Evolutionary conservation across 2,113 vertebrate genomes (phyloP).

Genomic region (Phalacrocorax aristotelis): DNA sequence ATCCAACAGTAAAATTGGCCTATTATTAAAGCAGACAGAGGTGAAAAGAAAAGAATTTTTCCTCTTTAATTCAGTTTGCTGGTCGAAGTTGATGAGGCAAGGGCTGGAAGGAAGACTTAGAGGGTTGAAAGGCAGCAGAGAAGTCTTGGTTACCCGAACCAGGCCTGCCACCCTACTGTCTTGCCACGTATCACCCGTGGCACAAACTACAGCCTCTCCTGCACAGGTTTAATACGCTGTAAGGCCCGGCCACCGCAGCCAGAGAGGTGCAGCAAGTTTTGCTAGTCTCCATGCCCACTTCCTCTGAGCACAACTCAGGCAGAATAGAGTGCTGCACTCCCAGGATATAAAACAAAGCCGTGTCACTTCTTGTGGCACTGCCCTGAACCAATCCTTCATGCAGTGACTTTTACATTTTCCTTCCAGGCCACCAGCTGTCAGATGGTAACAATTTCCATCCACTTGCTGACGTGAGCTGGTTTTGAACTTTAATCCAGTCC

Average conservation of each 20-base stretch:
- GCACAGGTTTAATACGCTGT: background rate
- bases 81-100: background rate
- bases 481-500: slow-evolving; percentile 85
- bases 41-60: background rate
- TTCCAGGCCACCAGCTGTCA: slow-evolving; percentile 77
- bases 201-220: background rate
- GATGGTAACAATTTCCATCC: slow-evolving; percentile 84
- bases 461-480: slow-evolving; percentile 80
- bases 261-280: background rate
- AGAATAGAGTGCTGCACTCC: background rate
- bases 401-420: slow-evolving; percentile 71
- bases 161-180: background rate
- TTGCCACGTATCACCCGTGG: background rate
- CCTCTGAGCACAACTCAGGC: background rate
- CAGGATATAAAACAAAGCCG: slow-evolving; percentile 35
- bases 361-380: slow-evolving; percentile 45
- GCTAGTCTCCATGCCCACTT: background rate
- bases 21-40: background rate
- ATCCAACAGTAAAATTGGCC: background rate
- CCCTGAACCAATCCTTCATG: slow-evolving; percentile 65
- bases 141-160: background rate
- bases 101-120: background rate
- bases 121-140: background rate
- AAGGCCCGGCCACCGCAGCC: background rate
- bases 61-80: background rate